Evolutionary conservation across 2,888 invertebrate genomes (phyloP).

Genomic region (Tenthredo livida): DNA sequence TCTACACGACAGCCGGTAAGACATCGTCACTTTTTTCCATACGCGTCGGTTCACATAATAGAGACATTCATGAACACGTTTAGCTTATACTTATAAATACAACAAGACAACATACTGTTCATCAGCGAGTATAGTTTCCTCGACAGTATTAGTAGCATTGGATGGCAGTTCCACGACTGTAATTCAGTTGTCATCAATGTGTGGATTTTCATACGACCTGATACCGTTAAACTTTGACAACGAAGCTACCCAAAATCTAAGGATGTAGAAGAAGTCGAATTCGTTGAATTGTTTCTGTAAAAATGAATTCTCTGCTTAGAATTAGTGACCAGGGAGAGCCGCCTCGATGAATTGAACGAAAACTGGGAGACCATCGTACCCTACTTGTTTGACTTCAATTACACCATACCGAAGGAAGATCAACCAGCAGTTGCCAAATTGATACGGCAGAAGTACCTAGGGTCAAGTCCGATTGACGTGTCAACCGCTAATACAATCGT

Average conservation of each 20-base stretch:
- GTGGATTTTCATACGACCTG: too few relatives aligned
- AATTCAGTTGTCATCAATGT: too few relatives aligned
- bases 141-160: too few relatives aligned
- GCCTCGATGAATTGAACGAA: slow-evolving; percentile 79
- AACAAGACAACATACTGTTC: not conserved
- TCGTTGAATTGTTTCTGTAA: not conserved
- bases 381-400: slow-evolving; percentile 82
- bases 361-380: slow-evolving; percentile 83
- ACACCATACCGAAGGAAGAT: slow-evolving; percentile 83
- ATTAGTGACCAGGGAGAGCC: slow-evolving; percentile 84
- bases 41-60: slow-evolving; percentile 57
- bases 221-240: too few relatives aligned
- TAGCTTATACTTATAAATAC: not conserved
- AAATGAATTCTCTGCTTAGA: not conserved
- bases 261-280: too few relatives aligned
- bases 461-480: slow-evolving; percentile 79
- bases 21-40: slow-evolving; percentile 83
- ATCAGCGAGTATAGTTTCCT: too few relatives aligned
- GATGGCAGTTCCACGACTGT: too few relatives aligned
- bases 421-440: slow-evolving; percentile 81
- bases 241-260: too few relatives aligned
- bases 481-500: slow-evolving; percentile 62
- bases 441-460: slow-evolving; percentile 81
- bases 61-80: too few relatives aligned
- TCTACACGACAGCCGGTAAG: slow-evolving; percentile 87